Conservation (phyloP, 2,888 invertebrate genomes). For the Mellilla xanthometata region DNA sequence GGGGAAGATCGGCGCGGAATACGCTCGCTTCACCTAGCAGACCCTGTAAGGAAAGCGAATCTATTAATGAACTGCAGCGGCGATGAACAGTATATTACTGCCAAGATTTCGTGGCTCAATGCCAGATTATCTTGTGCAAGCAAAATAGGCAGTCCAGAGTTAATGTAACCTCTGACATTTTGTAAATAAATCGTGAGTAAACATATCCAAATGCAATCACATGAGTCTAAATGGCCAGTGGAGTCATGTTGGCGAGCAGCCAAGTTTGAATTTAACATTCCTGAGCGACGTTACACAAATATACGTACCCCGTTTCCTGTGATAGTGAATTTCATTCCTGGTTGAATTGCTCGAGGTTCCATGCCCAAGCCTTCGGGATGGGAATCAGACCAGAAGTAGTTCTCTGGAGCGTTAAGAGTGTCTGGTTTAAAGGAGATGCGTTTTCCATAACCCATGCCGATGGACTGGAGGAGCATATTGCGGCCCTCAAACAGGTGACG, state of each 20-base stretch:
- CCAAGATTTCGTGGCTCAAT: constrained; percentile 40
- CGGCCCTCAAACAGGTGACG: constrained; percentile 86
- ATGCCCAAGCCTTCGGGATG: constrained; percentile 88
- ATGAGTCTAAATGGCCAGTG: constrained; percentile 16
- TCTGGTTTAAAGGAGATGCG: constrained; percentile 88
- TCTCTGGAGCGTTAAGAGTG: constrained; percentile 81
- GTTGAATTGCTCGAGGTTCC: constrained; percentile 85
- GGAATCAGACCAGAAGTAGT: constrained; percentile 91
- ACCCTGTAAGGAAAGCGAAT: constrained; percentile 54
- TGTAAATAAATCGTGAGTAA: constrained; percentile 38
- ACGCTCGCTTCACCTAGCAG: constrained; percentile 85
- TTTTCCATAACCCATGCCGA: constrained; percentile 90
- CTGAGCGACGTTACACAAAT: background rate
- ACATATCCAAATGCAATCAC: constrained; percentile 34
- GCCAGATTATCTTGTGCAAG: constrained; percentile 40
- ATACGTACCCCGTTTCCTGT: constrained; percentile 81
- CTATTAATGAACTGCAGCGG: constrained; percentile 32
- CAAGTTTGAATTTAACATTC: constrained; percentile 28
- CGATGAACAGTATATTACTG: constrained; percentile 25
- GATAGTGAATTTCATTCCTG: constrained; percentile 85
- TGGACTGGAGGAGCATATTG: constrained; percentile 83
- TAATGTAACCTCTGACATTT: constrained; percentile 38
- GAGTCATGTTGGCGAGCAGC: constrained; percentile 36
- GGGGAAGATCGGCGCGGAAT: constrained; percentile 86
- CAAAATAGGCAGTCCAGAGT: constrained; percentile 35